Conservation (phyloP, 1,140 invertebrate species). For the Megalopta genalis region DNA sequence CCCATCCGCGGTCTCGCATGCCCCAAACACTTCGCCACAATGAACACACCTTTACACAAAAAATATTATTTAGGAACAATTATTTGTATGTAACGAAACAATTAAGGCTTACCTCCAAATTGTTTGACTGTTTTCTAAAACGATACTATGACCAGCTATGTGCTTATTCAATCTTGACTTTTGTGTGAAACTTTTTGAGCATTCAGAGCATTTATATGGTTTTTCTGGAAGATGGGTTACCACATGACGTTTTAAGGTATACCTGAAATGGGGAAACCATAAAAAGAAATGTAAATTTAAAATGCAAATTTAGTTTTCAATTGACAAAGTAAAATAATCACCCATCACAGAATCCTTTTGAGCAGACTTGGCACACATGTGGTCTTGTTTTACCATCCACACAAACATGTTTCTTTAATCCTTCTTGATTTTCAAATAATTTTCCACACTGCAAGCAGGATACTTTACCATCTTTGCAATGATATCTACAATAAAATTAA, state of each 20-base stretch:
- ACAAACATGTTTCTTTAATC: constrained; percentile 58
- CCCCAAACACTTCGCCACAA: constrained; percentile 60
- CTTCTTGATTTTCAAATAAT: constrained; percentile 58
- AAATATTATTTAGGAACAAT: background rate
- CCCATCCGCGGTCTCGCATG: constrained; percentile 52
- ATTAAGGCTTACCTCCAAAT: constrained; percentile 45
- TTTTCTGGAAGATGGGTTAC: constrained; percentile 84
- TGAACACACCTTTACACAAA: constrained; percentile 49
- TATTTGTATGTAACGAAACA: background rate
- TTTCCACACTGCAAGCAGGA: constrained; percentile 69
- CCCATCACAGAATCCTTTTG: constrained; percentile 93
- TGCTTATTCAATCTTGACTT: constrained; percentile 69
- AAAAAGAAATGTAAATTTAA: background rate
- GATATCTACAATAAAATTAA: constrained; percentile 46
- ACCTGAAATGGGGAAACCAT: constrained; percentile 68
- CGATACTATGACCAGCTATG: constrained; percentile 58
- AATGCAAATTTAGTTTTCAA: too few species aligned
- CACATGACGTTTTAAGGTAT: constrained; percentile 89
- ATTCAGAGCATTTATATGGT: constrained; percentile 89
- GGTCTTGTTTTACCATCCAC: constrained; percentile 79
- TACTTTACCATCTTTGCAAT: constrained; percentile 60
- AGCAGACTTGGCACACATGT: constrained; percentile 95
- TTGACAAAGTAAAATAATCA: constrained; percentile 67
- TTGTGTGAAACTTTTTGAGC: constrained; percentile 82
- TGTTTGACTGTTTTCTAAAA: constrained; percentile 64